Evolutionary conservation across 2,797 vertebrate species (phyloP).

Genomic region (Lutjanus argentimaculatus): DNA sequence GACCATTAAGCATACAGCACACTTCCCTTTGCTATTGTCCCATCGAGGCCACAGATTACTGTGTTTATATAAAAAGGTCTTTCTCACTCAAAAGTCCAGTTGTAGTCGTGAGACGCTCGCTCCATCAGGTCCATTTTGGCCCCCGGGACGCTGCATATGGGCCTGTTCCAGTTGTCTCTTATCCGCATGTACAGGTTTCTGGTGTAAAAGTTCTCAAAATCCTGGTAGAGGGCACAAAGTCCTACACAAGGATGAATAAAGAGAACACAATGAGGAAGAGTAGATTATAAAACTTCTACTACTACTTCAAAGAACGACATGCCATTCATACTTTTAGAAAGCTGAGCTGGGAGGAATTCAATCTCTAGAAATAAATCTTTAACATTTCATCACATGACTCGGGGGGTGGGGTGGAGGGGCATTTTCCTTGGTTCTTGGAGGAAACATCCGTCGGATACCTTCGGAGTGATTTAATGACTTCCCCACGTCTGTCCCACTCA

Average conservation of each 20-base stretch:
- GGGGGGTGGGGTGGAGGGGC: no score
- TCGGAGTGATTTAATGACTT: slow-evolving; percentile 30
- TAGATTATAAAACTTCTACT: no score
- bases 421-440: slow-evolving; percentile 36
- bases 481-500: slow-evolving; percentile 2
- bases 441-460: slow-evolving; percentile 31
- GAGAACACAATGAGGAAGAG: background rate
- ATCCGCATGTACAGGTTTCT: slow-evolving; percentile 97
- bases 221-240: slow-evolving; percentile 97
- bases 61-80: slow-evolving; percentile 4
- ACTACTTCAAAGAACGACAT: slow-evolving; percentile 4
- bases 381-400: slow-evolving; percentile 3
- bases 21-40: background rate
- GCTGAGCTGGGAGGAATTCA: slow-evolving; percentile 17
- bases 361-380: background rate
- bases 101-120: slow-evolving; percentile 90
- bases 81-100: slow-evolving; percentile 97
- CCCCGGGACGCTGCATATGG: slow-evolving; percentile 93
- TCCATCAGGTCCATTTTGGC: slow-evolving; percentile 94
- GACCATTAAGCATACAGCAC: background rate
- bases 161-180: slow-evolving; percentile 95
- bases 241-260: slow-evolving; percentile 78
- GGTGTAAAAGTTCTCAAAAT: slow-evolving; percentile 97
- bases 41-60: background rate
- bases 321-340: slow-evolving; percentile 17